phyloP scores from a whole-genome alignment of 2,113 vertebrate species.

The Nothobranchius furzeri region DNA sequence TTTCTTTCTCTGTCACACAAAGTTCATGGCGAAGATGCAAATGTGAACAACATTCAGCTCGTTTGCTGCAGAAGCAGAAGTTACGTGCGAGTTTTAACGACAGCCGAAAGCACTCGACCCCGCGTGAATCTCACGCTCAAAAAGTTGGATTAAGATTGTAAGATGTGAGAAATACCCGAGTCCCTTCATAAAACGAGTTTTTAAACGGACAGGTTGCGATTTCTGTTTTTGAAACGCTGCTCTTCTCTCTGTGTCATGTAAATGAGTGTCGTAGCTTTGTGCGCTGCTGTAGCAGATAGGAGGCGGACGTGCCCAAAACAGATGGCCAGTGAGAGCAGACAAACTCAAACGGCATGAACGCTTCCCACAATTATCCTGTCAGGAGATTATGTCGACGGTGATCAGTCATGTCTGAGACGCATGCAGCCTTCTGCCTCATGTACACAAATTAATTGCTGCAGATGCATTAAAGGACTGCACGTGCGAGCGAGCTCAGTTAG shows the following conservation, averaged over 20 bases:
- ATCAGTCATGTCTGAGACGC: slow-evolving; percentile 57
- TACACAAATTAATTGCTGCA: slow-evolving; percentile 26
- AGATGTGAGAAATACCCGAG: not conserved
- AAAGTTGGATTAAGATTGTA: slow-evolving; percentile 6
- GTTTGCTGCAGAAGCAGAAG: slow-evolving; percentile 28
- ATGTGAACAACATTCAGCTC: slow-evolving; percentile 60
- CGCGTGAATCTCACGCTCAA: slow-evolving; percentile 10
- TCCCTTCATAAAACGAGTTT: not conserved
- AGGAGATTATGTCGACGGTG: slow-evolving; percentile 66
- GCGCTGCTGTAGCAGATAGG: slow-evolving; percentile 20
- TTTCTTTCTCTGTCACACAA: slow-evolving; percentile 81
- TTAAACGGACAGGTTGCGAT: not conserved
- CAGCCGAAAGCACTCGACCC: slow-evolving; percentile 1
- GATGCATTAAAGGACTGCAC: slow-evolving; percentile 35
- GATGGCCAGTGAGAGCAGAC: slow-evolving; percentile 67
- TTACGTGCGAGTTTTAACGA: slow-evolving; percentile 14
- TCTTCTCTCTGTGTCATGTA: not conserved
- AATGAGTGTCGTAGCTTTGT: slow-evolving; percentile 10
- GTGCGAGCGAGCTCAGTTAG: slow-evolving; percentile 21
- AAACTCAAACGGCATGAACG: slow-evolving; percentile 74
- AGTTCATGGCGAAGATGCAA: slow-evolving; percentile 80
- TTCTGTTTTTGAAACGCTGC: slow-evolving; percentile 8
- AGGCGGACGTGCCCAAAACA: slow-evolving; percentile 49
- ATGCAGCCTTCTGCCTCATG: slow-evolving; percentile 50
- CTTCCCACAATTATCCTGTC: slow-evolving; percentile 72